Percentiles rank a stretch among this genome's conserved stretches.
These are phyloP conservation scores for Drosophila kohkoa DNA, from an alignment of 1,140 invertebrate genomes.

Conservation along the genomic window DNA sequence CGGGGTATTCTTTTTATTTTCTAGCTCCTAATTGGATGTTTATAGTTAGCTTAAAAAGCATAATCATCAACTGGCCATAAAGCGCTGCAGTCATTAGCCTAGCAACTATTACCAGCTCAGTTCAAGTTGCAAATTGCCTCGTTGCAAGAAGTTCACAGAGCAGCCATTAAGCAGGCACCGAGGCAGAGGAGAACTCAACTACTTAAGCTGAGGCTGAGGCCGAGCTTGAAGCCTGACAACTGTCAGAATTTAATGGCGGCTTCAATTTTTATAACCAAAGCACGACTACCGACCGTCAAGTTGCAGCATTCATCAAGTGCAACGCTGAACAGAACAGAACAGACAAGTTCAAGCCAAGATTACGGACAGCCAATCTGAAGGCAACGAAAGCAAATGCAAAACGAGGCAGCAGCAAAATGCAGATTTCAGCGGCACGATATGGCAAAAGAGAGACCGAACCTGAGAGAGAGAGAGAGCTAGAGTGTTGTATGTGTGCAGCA, in stretches of 20 bases:
- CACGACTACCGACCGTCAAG: constrained; percentile 74
- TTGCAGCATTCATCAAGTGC: constrained; percentile 59
- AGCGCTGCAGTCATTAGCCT: constrained; percentile 52
- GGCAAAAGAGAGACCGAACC: background rate
- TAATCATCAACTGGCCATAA: constrained; percentile 13
- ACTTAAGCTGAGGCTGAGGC: constrained; percentile 54
- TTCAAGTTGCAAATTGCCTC: constrained; percentile 34
- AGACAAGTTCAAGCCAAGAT: constrained; percentile 66
- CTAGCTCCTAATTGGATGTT: background rate
- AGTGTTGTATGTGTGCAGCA: constrained; percentile 73
- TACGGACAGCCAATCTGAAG: constrained; percentile 71
- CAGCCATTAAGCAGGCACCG: constrained; percentile 23
- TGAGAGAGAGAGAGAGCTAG: constrained; percentile 16
- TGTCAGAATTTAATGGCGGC: constrained; percentile 83
- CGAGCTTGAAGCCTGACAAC: constrained; percentile 67
- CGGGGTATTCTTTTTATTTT: background rate
- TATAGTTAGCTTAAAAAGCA: constrained; percentile 9
- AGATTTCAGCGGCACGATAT: constrained; percentile 80
- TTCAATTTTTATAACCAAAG: constrained; percentile 83
- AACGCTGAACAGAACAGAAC: background rate
- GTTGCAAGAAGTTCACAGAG: constrained; percentile 55
- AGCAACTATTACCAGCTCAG: constrained; percentile 57
- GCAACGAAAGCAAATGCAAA: constrained; percentile 67
- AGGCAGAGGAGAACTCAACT: constrained; percentile 34
- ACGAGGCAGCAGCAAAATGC: constrained; percentile 70